Evolutionary conservation across 1,140 invertebrate species (phyloP), one percentile per base, ranked within the genome.

Genomic region (Platorchestia sp.): DNA sequence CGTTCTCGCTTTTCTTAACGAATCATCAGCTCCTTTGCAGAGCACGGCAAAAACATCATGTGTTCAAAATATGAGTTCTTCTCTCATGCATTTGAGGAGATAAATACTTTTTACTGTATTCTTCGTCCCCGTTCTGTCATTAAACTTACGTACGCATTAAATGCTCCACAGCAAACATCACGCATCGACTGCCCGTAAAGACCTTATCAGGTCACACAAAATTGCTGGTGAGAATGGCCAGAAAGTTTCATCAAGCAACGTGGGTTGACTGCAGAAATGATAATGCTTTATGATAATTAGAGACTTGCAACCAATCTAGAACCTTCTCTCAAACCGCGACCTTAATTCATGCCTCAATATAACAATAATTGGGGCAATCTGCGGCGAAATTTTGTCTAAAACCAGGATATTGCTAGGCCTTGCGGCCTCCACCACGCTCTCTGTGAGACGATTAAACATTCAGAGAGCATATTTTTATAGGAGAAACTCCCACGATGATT

Each of bases 341-440:
- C 41, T 42, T 90, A 90, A 90, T 90, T 90, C 87, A 90, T 7
- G 14, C 41, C 87, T 90, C 22, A 43, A 45, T 90, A 90, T 90
- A 90, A 90, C 42, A 90, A 90, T 90, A 90, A 90, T 90, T 90
- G 87, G 87, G 3, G 41, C 87, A 90, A 90, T 90, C 87, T 90
- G 87, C 41, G 87, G 87, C 14, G 41, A 90, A 90, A 90, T 90
- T 90, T 90, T 90, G 44, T 90, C 87, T 90, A 43, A 90, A 90
- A 90, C 87, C 87, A 90, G 87, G 87, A 90, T 90, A 90, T 90
- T 42, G 87, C 27, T 90, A 43, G 87, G 87, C 87, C 87, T 90
- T 42, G 59, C 59, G 59, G 59, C 59, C 59, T 22, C 59, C 14
- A 75, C 27, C 14, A 75, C 14, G 10, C 27, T 75, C 10, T 75